Base-by-base conservation (phyloP, 53 echinoderm and acorn worm species). In the Henricia sp. region DNA sequence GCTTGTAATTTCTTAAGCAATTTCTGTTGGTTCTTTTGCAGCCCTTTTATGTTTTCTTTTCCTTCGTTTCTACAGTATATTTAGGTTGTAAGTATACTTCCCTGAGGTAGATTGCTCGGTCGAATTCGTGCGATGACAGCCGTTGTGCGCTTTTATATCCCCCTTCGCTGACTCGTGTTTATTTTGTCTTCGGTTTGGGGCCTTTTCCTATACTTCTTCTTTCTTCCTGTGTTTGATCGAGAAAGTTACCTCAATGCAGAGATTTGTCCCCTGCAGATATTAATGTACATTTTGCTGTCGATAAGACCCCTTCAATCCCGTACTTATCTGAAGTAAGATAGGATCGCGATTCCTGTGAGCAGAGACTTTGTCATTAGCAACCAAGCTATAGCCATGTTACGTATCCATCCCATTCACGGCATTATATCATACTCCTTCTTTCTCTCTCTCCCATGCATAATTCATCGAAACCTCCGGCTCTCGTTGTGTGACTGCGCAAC, bases 401-500 rank as follows among this genome's bases (percentile, higher is more conserved):
- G 53, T 13, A 20, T 13, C 1, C 52, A 19, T 4, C 34, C 34
- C 33, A 33, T 37, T 54, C 73, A 33, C 26, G 35, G 17, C 52
- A 72, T 36, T 54, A 54, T 0, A n/a, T n/a, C n/a, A n/a, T n/a
- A n/a, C n/a, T n/a, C n/a, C n/a, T n/a, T n/a, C n/a, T n/a, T 35
- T 23, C 54, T 54, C 37, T 14, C 12, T 17, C 25, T 23, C 38
- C 42, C 76, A 76, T 76, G 76, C 76, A 76, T 76, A 55, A 76
- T 76, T 76, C 76, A 76, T 58, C n/a, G 59, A 53, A 55, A 37
- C 57, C 54, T 32, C 59, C 13, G 59, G 25, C 59, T 21, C 40
- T 57, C 76, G 41, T 76, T 52, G 39, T 76, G 76, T 76, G 76
- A 76, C 76, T 59, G 76, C 76, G 76, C 76, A 76, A 76, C 76